Conservation (phyloP, 2,113 vertebrate species). For the Pleuronectes platessa region DNA sequence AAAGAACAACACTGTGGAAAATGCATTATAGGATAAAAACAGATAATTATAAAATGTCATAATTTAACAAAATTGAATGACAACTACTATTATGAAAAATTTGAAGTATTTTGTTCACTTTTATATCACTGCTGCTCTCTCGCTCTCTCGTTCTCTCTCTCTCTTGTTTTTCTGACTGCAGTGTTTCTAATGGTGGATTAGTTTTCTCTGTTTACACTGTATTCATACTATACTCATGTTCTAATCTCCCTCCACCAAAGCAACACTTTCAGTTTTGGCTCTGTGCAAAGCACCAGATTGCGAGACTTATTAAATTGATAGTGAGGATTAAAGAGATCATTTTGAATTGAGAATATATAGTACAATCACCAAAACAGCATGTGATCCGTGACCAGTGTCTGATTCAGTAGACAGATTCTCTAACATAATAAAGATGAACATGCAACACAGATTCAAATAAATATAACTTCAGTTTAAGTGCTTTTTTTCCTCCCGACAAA, state of each 20-base stretch:
- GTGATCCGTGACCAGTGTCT: not conserved
- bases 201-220: not conserved
- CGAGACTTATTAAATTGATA: not conserved
- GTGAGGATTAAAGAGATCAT: conserved; percentile 13
- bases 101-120: not conserved
- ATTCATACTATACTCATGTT: not conserved
- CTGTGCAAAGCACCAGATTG: not conserved
- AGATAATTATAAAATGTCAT: too few relatives aligned
- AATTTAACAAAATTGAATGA: too few relatives aligned
- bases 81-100: too few relatives aligned
- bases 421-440: not conserved
- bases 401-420: not conserved
- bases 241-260: not conserved
- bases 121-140: not conserved
- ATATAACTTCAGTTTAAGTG: not conserved
- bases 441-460: not conserved
- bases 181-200: not conserved
- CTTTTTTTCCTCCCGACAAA: too few relatives aligned
- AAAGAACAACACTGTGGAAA: too few relatives aligned
- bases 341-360: not conserved
- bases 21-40: too few relatives aligned
- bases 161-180: too few relatives aligned
- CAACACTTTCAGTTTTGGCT: not conserved
- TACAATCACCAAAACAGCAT: not conserved
- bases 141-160: not conserved